A percentile compares a stretch with the other conserved stretches of the same genome.
phyloP scores from a whole-genome alignment of 2,888 invertebrate genomes.

The Lycia hirtaria region DNA sequence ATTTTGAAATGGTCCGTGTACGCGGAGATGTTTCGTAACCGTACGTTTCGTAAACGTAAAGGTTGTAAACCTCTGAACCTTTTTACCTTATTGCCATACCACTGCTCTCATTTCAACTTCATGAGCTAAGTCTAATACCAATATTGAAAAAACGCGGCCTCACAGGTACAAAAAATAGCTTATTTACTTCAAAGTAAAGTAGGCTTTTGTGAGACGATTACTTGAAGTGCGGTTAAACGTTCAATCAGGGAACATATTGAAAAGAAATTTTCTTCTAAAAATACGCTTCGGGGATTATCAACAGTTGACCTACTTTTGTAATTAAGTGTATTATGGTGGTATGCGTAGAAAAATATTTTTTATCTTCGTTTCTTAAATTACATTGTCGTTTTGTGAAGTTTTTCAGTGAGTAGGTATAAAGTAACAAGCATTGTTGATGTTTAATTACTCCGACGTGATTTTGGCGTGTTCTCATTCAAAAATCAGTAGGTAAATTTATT shows the following conservation, averaged over 20 bases:
- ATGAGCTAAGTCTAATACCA: constrained; percentile 23
- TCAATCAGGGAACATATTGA: constrained; percentile 33
- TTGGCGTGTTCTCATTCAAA: no score
- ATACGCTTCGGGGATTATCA: constrained; percentile 41
- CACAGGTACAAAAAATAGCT: constrained; percentile 27
- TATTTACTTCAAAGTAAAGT: constrained; percentile 29
- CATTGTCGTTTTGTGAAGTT: constrained; percentile 6
- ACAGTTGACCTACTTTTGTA: constrained; percentile 45
- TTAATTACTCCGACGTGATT: background rate
- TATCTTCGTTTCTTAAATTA: constrained; percentile 26
- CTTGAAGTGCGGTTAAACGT: constrained; percentile 32
- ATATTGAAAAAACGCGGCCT: constrained; percentile 22
- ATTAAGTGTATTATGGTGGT: constrained; percentile 43
- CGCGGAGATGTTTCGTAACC: background rate
- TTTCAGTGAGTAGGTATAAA: no score
- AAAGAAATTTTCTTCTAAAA: constrained; percentile 37
- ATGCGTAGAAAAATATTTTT: constrained; percentile 38
- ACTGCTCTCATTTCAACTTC: constrained; percentile 19
- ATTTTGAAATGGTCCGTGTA: background rate
- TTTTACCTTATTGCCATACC: constrained; percentile 19
- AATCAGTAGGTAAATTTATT: no score
- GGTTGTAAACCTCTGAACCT: constrained; percentile 17
- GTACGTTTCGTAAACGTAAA: constrained; percentile 19
- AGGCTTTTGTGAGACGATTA: constrained; percentile 25
- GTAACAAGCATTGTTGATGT: background rate